Percentiles rank a stretch among this genome's conserved stretches.
These are phyloP conservation scores for Protaetia brevitarsis DNA, from an alignment of 1,140 invertebrate genomes.

Conservation along the genomic window DNA sequence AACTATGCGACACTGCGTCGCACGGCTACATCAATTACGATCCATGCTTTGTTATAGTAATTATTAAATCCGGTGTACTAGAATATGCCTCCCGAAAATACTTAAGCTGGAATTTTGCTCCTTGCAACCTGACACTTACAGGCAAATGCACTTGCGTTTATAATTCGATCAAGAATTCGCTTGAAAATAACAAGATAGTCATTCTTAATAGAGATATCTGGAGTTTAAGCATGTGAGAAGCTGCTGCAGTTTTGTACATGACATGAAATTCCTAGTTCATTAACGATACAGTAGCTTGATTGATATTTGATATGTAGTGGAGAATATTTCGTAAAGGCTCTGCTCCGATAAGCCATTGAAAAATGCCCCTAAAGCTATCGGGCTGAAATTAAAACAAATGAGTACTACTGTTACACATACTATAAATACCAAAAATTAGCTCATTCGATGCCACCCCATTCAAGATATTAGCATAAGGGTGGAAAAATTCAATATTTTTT, in stretches of 20 bases:
- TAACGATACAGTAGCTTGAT: too few species aligned
- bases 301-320: too few species aligned
- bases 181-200: background rate
- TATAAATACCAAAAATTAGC: too few species aligned
- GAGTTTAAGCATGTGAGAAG: background rate
- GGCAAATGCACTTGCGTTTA: background rate
- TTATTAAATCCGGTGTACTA: background rate
- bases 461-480: too few species aligned
- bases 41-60: slow-evolving; percentile 1
- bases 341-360: too few species aligned
- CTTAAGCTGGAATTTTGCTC: background rate
- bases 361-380: too few species aligned
- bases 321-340: too few species aligned
- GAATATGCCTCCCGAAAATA: background rate
- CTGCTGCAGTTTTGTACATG: background rate
- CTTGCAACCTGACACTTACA: background rate
- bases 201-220: background rate
- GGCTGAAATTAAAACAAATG: too few species aligned
- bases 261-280: too few species aligned
- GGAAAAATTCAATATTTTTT: too few species aligned
- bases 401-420: too few species aligned
- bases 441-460: too few species aligned
- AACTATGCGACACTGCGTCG: background rate
- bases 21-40: background rate
- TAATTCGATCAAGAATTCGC: background rate